These are phyloP conservation scores for Elgaria multicarinata DNA, from an alignment of 2,113 vertebrate genomes.

Conservation along the genomic window DNA sequence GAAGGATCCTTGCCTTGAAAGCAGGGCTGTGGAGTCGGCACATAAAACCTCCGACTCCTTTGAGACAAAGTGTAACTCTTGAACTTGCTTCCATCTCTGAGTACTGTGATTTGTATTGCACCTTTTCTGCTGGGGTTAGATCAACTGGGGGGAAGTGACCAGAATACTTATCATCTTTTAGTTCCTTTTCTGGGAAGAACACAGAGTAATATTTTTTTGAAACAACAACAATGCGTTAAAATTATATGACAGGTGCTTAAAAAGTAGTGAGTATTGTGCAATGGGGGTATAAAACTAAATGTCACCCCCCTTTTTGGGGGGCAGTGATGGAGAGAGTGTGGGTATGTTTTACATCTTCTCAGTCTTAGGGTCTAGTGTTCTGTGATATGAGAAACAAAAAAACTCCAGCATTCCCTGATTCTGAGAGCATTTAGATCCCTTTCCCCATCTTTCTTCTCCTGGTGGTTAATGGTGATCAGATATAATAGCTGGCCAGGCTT, in stretches of 20 bases:
- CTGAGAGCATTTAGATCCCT: not conserved
- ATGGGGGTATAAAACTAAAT: not conserved
- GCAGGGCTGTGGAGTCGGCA: no score
- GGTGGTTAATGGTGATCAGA: not conserved
- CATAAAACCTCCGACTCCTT: no score
- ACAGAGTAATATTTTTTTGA: not conserved
- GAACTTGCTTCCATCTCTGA: not conserved
- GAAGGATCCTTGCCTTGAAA: not conserved
- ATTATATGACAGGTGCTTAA: not conserved
- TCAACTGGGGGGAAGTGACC: not conserved
- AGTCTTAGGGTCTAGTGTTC: not conserved
- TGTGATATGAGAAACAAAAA: not conserved
- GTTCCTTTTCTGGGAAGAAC: not conserved
- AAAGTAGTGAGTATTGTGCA: not conserved
- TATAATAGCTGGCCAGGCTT: not conserved
- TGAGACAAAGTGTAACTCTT: no score
- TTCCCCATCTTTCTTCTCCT: not conserved
- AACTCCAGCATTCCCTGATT: not conserved
- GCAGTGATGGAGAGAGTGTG: no score
- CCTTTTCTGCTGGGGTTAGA: not conserved
- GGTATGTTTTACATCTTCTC: not conserved
- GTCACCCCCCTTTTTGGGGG: not conserved
- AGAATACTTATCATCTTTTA: not conserved
- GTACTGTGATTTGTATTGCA: not conserved
- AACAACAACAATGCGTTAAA: no score